Base-by-base conservation (phyloP, 2,888 invertebrate genomes). In the Amorpha juglandis region DNA sequence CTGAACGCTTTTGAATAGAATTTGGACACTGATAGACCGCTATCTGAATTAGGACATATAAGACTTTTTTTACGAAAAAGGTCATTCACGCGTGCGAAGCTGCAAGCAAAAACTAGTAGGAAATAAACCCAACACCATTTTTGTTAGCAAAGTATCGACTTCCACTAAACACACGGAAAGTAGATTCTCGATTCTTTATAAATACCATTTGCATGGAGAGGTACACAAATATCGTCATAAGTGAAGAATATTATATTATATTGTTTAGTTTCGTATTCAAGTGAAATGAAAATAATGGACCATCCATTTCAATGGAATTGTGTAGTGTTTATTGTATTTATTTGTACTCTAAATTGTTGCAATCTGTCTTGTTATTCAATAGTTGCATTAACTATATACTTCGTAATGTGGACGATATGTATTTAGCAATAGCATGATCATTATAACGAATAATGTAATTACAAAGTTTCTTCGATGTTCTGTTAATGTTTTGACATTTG, bases 201-300 rank as follows among this genome's bases (percentile, higher is more conserved):
- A 16, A 42, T 42, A 45, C 7, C 9, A 9, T 9, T 45, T 12
- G 14, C 45, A 11, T 45, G 45, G 19, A 0, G 42, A 55, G 38
- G 45, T 52, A 65, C 58, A 62, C 62, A 45, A 62, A 65, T 62
- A 33, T 55, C 35, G 33, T 35, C 14, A 38, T 62, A 50, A 27
- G 58, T 58, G 35, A 7, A 21, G 19, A 65, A 58, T 50, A 42
- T 50, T 51, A 62, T 27, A 27, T 27, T 4, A 55, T 21, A 62
- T 38, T n/a, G 47, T 65, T 65, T 38, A 38, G 62, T 65, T 65
- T 38, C 38, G 65, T 65, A 65, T 65, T 65, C 62, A 27, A 51
- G 52, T 42, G 27, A 65, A 62, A 50, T 51, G 51, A 19, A 21
- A 19, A 65, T 62, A 65, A 62, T 47, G 19, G 65, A 51, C 38